phyloP scores from a whole-genome alignment of 1,140 invertebrate genomes.

The Neomicropteryx cornuta region DNA sequence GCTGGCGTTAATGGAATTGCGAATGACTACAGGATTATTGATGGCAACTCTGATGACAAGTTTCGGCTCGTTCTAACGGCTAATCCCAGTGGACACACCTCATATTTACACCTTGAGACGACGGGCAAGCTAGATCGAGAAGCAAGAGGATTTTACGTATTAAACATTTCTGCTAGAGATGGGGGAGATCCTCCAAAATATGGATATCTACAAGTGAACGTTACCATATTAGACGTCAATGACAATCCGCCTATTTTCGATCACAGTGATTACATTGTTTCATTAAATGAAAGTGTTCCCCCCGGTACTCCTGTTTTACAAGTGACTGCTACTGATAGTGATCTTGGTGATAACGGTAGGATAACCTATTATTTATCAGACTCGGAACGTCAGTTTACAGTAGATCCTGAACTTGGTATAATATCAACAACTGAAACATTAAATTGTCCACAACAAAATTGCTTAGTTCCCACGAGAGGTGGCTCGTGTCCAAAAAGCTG shows the following conservation, averaged over 20 bases:
- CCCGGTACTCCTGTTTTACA: conserved; percentile 77
- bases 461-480: conserved; percentile 35
- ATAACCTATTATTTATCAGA: conserved; percentile 83
- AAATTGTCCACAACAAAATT: conserved; percentile 66
- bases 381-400: conserved; percentile 72
- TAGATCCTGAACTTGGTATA: conserved; percentile 79
- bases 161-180: conserved; percentile 86
- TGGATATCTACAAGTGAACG: conserved; percentile 82
- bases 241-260: conserved; percentile 92
- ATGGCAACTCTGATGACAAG: conserved; percentile 77
- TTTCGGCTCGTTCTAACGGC: conserved; percentile 77
- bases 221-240: conserved; percentile 85
- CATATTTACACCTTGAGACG: conserved; percentile 83
- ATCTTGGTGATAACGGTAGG: conserved; percentile 84
- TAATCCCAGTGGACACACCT: conserved; percentile 79
- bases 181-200: conserved; percentile 67
- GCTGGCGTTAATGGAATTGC: conserved; percentile 75
- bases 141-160: conserved; percentile 63
- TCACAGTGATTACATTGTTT: conserved; percentile 85
- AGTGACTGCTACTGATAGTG: conserved; percentile 86
- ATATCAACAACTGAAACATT: conserved; percentile 71
- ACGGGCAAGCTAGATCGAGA: conserved; percentile 84
- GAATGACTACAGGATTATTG: conserved; percentile 79
- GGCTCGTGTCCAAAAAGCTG: conserved; percentile 74
- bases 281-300: conserved; percentile 81